Conservation (phyloP, 2,113 vertebrate genomes). For the Nanger granti region DNA sequence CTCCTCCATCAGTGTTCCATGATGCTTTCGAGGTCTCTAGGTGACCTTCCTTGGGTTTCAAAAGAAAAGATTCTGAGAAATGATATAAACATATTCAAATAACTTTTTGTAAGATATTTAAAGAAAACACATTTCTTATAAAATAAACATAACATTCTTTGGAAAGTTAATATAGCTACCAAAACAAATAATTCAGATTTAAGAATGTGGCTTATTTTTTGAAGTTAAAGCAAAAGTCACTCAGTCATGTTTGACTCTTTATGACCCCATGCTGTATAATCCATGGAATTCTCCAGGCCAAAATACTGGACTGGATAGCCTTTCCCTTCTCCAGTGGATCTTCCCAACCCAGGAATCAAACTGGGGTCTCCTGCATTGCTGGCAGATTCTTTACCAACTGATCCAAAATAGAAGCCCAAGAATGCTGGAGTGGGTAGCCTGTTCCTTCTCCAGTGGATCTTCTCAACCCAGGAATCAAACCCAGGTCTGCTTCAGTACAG, state of each 20-base stretch:
- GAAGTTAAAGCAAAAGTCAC: not conserved
- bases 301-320: not conserved
- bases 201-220: not conserved
- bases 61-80: not conserved
- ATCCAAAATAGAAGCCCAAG: not conserved
- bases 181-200: not conserved
- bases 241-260: not conserved
- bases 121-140: not conserved
- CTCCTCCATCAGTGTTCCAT: accelerated
- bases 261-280: not conserved
- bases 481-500: not conserved
- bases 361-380: not conserved
- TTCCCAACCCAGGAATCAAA: not conserved
- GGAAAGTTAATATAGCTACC: not conserved
- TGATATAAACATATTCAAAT: not conserved
- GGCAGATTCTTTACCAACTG: not conserved
- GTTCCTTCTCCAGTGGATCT: not conserved
- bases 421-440: not conserved
- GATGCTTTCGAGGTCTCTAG: not conserved
- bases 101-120: not conserved
- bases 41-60: not conserved
- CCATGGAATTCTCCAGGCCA: not conserved
- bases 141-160: not conserved
- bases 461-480: not conserved
- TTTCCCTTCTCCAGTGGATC: not conserved